These are phyloP conservation scores for Boleophthalmus pectinirostris DNA, from an alignment of 2,113 vertebrate species.

Conservation along the genomic window DNA sequence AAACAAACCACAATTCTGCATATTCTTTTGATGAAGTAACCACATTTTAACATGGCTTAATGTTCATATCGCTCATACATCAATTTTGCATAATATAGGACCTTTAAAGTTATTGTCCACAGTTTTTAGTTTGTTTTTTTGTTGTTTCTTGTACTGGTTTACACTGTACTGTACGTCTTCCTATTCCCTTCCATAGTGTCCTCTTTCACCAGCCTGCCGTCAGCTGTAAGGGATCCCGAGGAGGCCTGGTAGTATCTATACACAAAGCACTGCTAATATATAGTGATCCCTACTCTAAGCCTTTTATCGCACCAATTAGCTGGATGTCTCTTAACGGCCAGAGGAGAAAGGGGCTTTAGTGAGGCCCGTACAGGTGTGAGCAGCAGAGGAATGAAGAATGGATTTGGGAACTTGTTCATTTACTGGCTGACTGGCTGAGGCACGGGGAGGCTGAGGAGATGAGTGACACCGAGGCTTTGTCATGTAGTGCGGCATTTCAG, in stretches of 20 bases:
- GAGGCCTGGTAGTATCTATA: constrained; percentile 56
- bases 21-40: no score
- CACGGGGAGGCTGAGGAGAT: constrained; percentile 21
- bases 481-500: neutral
- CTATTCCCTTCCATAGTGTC: constrained; percentile 11
- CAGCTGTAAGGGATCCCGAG: constrained; percentile 42
- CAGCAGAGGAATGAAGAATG: constrained; percentile 41
- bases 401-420: constrained; percentile 57
- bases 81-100: no score
- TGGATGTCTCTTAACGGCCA: constrained; percentile 57
- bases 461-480: constrained; percentile 33
- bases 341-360: constrained; percentile 60
- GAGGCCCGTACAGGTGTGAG: constrained; percentile 55
- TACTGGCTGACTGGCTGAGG: constrained; percentile 37
- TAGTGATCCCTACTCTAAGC: constrained; percentile 69
- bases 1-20: no score
- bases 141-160: neutral
- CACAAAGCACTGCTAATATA: constrained; percentile 69
- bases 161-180: neutral
- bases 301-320: constrained; percentile 76
- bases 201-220: constrained; percentile 35
- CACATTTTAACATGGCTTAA: no score
- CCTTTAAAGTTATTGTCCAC: no score
- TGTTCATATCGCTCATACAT: no score
- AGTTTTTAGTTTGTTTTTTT: no score